Conservation (phyloP, 2,113 vertebrate genomes). For the Heterotilapia buettikoferi region DNA sequence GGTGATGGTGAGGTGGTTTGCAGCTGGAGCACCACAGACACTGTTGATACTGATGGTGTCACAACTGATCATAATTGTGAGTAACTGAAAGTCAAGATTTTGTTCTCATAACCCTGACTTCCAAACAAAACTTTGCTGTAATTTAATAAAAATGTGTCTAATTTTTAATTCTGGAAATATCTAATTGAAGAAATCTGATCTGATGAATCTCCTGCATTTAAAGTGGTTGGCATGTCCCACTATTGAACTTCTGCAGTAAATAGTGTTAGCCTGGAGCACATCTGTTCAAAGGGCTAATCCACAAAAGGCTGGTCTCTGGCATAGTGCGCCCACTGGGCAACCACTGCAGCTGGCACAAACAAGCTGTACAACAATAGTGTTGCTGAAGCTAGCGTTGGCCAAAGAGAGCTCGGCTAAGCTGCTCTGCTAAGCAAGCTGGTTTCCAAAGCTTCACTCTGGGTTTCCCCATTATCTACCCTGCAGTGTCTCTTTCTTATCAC, state of each 20-base stretch:
- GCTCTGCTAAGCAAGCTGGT: not conserved
- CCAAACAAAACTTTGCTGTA: not conserved
- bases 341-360: constrained; percentile 27
- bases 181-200: not conserved
- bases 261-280: constrained; percentile 33
- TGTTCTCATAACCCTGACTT: not conserved
- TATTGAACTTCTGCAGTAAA: constrained; percentile 33
- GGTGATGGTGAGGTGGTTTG: not conserved
- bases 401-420: not conserved
- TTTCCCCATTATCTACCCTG: not conserved
- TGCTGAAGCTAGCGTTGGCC: not conserved
- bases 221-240: not conserved
- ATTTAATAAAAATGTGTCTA: not conserved
- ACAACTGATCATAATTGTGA: not conserved
- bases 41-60: not conserved
- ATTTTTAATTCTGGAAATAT: not conserved
- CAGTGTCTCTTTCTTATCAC: not conserved
- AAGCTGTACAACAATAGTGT: not conserved
- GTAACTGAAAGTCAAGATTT: not conserved
- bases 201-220: not conserved
- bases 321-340: constrained; percentile 10
- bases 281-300: constrained; percentile 44
- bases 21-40: not conserved
- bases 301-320: constrained; percentile 23
- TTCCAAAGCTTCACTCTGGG: not conserved